Evolutionary conservation across 2,113 vertebrate species (phyloP).

Genomic region (Tyto alba): DNA sequence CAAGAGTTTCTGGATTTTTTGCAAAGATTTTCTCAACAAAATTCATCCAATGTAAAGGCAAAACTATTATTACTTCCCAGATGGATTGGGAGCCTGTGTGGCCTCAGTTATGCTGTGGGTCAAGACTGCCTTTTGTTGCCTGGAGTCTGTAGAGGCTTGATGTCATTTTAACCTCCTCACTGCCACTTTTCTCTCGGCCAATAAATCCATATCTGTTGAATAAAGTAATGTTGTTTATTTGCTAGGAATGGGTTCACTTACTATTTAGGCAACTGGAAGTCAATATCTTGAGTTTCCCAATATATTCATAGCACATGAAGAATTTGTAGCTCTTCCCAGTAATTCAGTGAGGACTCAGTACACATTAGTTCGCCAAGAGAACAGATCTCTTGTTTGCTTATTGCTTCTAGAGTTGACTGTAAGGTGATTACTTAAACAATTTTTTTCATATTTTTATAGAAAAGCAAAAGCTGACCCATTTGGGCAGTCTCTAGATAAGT

Average conservation of each 20-base stretch:
- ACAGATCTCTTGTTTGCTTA: neutral
- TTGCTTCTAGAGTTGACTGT: neutral
- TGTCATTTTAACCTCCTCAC: rapidly evolving
- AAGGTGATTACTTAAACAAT: neutral
- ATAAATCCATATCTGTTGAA: neutral
- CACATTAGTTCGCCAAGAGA: neutral
- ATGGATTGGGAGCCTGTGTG: neutral
- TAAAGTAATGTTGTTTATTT: neutral
- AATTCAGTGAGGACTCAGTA: neutral
- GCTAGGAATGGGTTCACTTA: neutral
- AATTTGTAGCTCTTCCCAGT: neutral
- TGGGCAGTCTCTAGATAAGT: neutral
- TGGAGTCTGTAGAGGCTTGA: neutral
- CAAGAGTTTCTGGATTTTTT: neutral
- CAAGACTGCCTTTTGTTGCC: neutral
- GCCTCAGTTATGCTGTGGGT: neutral
- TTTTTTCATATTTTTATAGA: neutral
- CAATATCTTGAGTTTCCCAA: neutral
- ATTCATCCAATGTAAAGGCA: neutral
- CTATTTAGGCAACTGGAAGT: neutral
- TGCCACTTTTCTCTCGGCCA: neutral
- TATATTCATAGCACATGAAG: neutral
- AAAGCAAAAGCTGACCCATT: neutral
- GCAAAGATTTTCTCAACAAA: neutral
- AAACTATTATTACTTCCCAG: neutral